Evolutionary conservation across 1,140 invertebrate genomes (phyloP).

Genomic region (Drosophila guanche): DNA sequence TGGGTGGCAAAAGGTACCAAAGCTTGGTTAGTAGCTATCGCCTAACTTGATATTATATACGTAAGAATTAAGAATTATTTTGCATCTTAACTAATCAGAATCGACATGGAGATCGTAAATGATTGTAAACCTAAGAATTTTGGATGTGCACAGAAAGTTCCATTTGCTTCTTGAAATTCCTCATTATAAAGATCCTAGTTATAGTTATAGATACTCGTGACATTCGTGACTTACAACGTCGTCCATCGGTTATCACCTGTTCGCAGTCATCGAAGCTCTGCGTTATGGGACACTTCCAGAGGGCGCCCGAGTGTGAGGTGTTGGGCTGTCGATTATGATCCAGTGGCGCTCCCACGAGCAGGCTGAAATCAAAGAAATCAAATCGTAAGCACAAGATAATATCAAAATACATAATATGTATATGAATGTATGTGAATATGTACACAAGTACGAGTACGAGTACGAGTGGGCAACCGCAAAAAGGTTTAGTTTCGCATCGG

Average conservation of each 20-base stretch:
- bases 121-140: neutral
- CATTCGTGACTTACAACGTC: constrained; percentile 87
- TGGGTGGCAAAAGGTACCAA: constrained; percentile 14
- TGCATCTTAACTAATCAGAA: neutral
- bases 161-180: too few relatives aligned
- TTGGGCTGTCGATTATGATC: constrained; percentile 93
- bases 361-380: constrained; percentile 85
- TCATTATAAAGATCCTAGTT: constrained; percentile 1
- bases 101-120: too few relatives aligned
- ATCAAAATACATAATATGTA: too few relatives aligned
- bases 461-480: too few relatives aligned
- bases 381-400: too few relatives aligned
- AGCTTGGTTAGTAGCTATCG: constrained; percentile 30
- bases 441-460: too few relatives aligned
- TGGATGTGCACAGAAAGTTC: too few relatives aligned
- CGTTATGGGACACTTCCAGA: constrained; percentile 93
- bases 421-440: too few relatives aligned
- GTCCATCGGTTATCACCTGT: constrained; percentile 94
- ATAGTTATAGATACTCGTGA: neutral
- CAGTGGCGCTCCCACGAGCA: constrained; percentile 95
- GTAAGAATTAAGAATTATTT: neutral
- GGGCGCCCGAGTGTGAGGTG: constrained; percentile 93
- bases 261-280: constrained; percentile 88
- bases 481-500: too few relatives aligned
- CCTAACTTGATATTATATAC: constrained; percentile 11